Evolutionary conservation across 2,888 invertebrate genomes (phyloP), one percentile per base, ranked within the genome.

Genomic region (Orthonychiurus folsomi): DNA sequence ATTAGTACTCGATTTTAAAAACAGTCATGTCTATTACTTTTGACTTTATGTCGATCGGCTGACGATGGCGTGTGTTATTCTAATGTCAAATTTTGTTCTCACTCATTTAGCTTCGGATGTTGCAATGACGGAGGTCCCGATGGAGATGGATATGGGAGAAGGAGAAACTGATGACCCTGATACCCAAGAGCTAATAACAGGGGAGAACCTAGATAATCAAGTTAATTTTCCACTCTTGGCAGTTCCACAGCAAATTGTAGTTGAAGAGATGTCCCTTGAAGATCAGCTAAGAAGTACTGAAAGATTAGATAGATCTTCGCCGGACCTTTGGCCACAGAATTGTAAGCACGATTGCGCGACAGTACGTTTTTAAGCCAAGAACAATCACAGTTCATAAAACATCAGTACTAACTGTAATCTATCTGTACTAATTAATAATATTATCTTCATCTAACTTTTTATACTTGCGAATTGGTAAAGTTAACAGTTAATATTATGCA

Each of bases 241-340:
- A 26, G 63, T 63, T 23, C 37, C 60, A 1, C 62, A 26, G 23
- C 63, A 65, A 5, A 63, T 64, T 28, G 62, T 64, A 2, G 70
- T 70, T 59, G 63, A 65, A 24, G 72, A 71, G 64, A 63, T 69
- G 18, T 70, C 72, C 12, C 53, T 56, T 26, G 89, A 89, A 76
- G 86, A 87, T 75, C 87, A 85, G 76, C 81, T 95, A 64, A 81
- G 92, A 74, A 92, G 93, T 75, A 82, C 88, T 75, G 95, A 96
- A 80, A 92, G 89, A 76, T 80, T 96, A 73, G 93, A 93, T 78
- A 83, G 95, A 73, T 85, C 90, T n/a, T 95, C 95, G 1, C 95
- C 95, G 37, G 93, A 95, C 76, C 79, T 95, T 74, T 96, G 95
- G 95, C 94, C 94, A 25, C 93, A 94, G 78, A 89, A 90, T 81